Evolutionary conservation across 2,888 invertebrate species (phyloP), one percentile per base, ranked within the genome.

Genomic region (Cancer borealis): DNA sequence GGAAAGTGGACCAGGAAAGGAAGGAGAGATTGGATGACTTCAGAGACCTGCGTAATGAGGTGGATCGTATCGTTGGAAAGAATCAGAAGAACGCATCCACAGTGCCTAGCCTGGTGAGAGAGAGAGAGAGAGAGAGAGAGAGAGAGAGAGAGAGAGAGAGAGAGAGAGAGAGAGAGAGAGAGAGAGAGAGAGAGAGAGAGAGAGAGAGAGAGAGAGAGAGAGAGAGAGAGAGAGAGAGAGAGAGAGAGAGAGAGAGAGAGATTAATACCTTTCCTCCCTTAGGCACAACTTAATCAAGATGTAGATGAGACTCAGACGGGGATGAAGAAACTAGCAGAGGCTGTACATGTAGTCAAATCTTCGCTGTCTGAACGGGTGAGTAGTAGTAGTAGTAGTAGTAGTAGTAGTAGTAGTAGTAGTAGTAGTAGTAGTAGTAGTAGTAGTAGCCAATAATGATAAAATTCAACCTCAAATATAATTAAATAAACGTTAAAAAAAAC

Each of bases 301-400:
- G 93, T 96, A 47, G 96, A 96, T 47, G 95, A 95, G 46, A 95
- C 95, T 10, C 95, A 95, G 89, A 96, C 95, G 8, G 95, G 95
- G 12, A 92, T 96, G 95, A 95, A 94, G 92, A 96, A 95, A 88
- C 94, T 95, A 66, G 95, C 95, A 0, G 96, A 95, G 92, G 95
- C 95, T 0, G 91, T 96, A n/a, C 95, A 95, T 49, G 95, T 95
- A 49, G 95, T 95, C 21, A 96, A 95, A 60, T 54, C 91, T 6
- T 93, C 95, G 5, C 93, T 95, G 45, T 87, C 89, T 0, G 95
- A 95, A 21, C 92, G 91, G 17, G 73, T 91, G n/a, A 60, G 45
- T 73, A 47, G n/a, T 17, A n/a, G 49, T 90, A 49, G n/a, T 91
- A 21, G 39, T 91, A 60, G 30, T 66, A 91, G 21, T 30, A 54